A percentile compares a stretch with the other conserved stretches of the same genome.
phyloP scores from a whole-genome alignment of 2,888 invertebrate genomes.

The Caenorhabditis doughertyi region DNA sequence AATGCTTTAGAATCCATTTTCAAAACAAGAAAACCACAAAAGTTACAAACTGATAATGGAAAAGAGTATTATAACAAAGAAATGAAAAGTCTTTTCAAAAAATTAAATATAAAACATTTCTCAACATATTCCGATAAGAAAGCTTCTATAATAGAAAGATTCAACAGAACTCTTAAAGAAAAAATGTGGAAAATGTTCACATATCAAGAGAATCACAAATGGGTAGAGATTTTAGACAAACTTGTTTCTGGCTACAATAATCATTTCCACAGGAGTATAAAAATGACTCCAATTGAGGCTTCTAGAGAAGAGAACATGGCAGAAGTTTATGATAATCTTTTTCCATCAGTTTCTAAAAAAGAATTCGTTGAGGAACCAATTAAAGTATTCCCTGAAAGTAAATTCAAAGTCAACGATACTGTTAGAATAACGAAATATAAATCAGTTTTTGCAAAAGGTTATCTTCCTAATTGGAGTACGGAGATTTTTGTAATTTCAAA shows the following conservation, averaged over 20 bases:
- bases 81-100: too few species aligned
- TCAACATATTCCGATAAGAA: too few species aligned
- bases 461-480: constrained; percentile 66
- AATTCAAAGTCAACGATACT: constrained; percentile 53
- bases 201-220: constrained; percentile 69
- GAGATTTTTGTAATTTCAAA: constrained; percentile 52
- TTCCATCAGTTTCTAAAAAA: background rate
- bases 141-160: constrained; percentile 68
- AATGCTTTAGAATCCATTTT: too few species aligned
- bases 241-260: constrained; percentile 67
- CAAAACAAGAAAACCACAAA: too few species aligned
- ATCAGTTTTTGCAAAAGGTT: constrained; percentile 65
- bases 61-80: too few species aligned
- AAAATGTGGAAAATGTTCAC: constrained; percentile 64
- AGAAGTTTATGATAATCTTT: constrained; percentile 35
- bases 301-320: constrained; percentile 49
- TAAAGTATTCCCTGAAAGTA: background rate
- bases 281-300: constrained; percentile 65
- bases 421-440: constrained; percentile 65
- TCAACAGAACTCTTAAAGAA: constrained; percentile 71
- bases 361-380: too few species aligned
- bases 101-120: too few species aligned
- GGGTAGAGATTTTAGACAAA: constrained; percentile 65
- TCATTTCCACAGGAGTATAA: constrained; percentile 69
- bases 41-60: too few species aligned